A percentile compares a stretch with the other conserved stretches of the same genome.
Evolutionary conservation across 2,797 vertebrate genomes (phyloP).

Genomic region (Chloroceryle inda): DNA sequence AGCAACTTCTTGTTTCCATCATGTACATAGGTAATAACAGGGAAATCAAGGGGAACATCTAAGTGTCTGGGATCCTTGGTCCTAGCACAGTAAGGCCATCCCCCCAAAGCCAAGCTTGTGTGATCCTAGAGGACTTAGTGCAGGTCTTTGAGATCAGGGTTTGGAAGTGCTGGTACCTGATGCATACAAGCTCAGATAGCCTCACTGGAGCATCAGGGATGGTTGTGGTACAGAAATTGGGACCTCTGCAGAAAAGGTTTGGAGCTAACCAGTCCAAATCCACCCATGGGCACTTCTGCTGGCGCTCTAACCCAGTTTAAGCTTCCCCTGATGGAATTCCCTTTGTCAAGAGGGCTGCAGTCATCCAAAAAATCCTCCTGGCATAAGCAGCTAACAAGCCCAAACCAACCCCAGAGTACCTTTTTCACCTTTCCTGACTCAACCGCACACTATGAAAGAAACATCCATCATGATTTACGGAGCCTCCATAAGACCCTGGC

Average conservation of each 20-base stretch:
- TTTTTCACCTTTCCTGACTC: background rate
- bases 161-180: fast-evolving
- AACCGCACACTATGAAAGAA: background rate
- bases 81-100: background rate
- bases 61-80: fast-evolving
- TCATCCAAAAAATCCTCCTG: slow-evolving; percentile 1
- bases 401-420: slow-evolving; percentile 12
- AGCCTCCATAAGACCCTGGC: background rate
- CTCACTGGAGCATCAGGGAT: background rate
- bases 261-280: background rate
- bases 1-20: background rate
- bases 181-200: background rate
- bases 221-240: background rate
- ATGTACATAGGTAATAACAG: fast-evolving
- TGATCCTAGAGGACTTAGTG: background rate
- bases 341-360: background rate
- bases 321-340: background rate
- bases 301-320: background rate
- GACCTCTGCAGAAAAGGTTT: background rate
- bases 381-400: background rate
- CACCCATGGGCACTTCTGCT: background rate
- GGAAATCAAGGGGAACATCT: background rate
- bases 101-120: background rate
- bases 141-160: background rate
- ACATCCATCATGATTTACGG: background rate